phyloP scores from a whole-genome alignment of 2,113 vertebrate species.

The Spea bombifrons region DNA sequence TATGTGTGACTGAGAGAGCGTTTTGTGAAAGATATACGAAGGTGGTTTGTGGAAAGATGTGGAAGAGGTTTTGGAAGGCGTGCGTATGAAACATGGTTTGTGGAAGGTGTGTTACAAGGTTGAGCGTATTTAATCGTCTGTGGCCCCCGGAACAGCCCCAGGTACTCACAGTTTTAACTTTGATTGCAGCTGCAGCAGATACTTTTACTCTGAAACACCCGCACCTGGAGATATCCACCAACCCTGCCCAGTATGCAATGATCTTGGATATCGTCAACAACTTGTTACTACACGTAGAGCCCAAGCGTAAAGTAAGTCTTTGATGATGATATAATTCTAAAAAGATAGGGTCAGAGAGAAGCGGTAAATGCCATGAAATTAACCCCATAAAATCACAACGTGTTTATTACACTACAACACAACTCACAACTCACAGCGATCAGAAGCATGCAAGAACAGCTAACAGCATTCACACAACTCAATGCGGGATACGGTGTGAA shows the following conservation, averaged over 20 bases:
- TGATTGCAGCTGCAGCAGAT: slow-evolving; percentile 83
- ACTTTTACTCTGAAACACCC: slow-evolving; percentile 98
- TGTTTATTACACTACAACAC: too few species aligned
- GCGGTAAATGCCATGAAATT: too few species aligned
- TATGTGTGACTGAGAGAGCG: background rate
- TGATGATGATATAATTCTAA: background rate
- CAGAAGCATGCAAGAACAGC: too few species aligned
- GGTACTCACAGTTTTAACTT: background rate
- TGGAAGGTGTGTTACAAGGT: background rate
- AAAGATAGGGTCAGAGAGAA: too few species aligned
- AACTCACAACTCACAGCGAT: too few species aligned
- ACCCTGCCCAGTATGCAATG: slow-evolving; percentile 96
- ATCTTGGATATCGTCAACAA: slow-evolving; percentile 98
- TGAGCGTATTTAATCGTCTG: background rate
- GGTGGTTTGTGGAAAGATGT: too few species aligned
- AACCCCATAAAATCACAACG: too few species aligned
- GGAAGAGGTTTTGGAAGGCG: background rate
- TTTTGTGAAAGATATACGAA: background rate
- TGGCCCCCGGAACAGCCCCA: background rate
- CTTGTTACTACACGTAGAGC: slow-evolving; percentile 90
- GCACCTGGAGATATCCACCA: slow-evolving; percentile 95
- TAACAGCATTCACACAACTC: too few species aligned
- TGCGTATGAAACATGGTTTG: background rate
- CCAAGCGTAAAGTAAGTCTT: slow-evolving; percentile 84
- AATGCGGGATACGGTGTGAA: too few species aligned